Percentiles rank a stretch among this genome's conserved stretches.
These are phyloP conservation scores for Troilus luridus DNA, from an alignment of 2,888 invertebrate genomes.

Conservation along the genomic window DNA sequence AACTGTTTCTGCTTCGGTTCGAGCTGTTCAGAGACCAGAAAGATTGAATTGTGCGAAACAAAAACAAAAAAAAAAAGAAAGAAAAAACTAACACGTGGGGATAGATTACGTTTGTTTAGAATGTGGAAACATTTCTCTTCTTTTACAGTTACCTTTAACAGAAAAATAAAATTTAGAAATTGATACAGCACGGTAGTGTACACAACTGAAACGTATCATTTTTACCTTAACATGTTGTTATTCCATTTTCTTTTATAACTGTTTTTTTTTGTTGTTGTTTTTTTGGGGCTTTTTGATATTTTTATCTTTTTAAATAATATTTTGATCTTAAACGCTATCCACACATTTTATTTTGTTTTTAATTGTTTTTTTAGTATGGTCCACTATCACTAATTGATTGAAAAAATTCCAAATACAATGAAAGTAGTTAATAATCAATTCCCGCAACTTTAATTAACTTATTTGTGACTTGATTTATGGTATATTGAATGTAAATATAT, in stretches of 20 bases:
- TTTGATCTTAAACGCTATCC: no score
- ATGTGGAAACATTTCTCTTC: not conserved
- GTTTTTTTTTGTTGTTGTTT: no score
- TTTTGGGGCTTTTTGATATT: no score
- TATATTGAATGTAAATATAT: no score
- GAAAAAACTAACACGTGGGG: not conserved
- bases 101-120: conserved; percentile 28
- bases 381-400: no score
- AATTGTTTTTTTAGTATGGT: no score
- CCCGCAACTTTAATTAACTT: no score
- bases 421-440: no score
- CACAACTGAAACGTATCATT: not conserved
- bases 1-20: conserved; percentile 28
- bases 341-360: no score
- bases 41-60: conserved; percentile 6
- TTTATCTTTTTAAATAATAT: no score
- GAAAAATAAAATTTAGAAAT: not conserved
- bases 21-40: conserved; percentile 49
- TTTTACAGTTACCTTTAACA: not conserved
- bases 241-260: not conserved
- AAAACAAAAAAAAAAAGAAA: conserved; percentile 4
- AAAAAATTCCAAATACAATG: no score
- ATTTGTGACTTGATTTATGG: no score
- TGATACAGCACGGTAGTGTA: not conserved
- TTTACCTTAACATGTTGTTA: not conserved